Percentiles rank a stretch among this genome's conserved stretches.
phyloP scores from a whole-genome alignment of 2,797 vertebrate species.

The Liasis olivaceus region DNA sequence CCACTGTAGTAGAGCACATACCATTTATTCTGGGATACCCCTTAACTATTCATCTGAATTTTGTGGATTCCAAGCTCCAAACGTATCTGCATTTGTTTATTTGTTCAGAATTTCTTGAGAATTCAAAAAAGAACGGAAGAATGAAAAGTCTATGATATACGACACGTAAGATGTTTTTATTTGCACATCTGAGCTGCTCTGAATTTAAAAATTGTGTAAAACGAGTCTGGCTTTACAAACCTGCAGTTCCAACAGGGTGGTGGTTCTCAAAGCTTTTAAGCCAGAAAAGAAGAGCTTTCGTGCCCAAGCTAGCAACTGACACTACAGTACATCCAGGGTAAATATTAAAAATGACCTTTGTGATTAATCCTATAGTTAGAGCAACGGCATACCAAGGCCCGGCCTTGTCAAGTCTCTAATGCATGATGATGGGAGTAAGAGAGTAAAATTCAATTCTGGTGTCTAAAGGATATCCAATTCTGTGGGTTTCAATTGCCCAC shows the following conservation, averaged over 20 bases:
- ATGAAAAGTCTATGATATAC: conserved; percentile 12
- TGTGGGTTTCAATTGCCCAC: not conserved
- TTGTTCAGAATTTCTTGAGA: conserved; percentile 42
- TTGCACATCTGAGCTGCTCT: too few relatives aligned
- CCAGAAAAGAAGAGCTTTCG: conserved; percentile 44
- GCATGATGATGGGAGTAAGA: conserved; percentile 20
- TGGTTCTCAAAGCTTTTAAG: conserved; percentile 49
- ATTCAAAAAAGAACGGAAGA: conserved; percentile 41
- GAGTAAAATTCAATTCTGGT: not conserved
- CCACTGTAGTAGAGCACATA: not conserved
- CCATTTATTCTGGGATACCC: not conserved
- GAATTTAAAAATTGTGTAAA: not conserved
- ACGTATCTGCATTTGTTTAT: conserved; percentile 20
- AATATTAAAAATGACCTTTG: conserved; percentile 46
- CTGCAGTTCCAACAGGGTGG: conserved; percentile 47
- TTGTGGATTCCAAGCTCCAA: conserved; percentile 24
- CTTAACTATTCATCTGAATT: not conserved
- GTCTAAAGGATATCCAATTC: conserved; percentile 11
- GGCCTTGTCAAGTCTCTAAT: not conserved
- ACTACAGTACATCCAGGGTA: conserved; percentile 49
- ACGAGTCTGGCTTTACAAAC: conserved; percentile 30
- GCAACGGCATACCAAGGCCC: not conserved
- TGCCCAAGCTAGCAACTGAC: conserved; percentile 52
- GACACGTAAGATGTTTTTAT: not conserved
- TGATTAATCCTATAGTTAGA: conserved; percentile 50